Conservation (phyloP, 2,797 vertebrate genomes). For the Novumbra hubbsi region DNA sequence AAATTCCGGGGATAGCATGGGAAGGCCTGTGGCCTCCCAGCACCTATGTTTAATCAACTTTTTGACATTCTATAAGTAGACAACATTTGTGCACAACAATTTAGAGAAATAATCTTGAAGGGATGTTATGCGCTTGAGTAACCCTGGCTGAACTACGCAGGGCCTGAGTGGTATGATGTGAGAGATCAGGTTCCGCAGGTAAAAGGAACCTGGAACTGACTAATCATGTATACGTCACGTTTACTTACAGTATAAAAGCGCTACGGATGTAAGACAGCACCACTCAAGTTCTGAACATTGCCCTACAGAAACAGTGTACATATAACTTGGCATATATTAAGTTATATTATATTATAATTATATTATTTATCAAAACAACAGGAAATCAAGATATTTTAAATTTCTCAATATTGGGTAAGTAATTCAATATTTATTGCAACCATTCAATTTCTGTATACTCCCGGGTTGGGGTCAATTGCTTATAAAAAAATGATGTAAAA, state of each 20-base stretch:
- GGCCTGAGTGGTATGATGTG: too few relatives aligned
- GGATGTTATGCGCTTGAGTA: too few relatives aligned
- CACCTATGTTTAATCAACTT: too few relatives aligned
- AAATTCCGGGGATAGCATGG: too few relatives aligned
- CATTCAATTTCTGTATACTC: neutral
- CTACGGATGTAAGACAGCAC: neutral
- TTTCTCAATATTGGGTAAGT: neutral
- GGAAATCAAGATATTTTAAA: neutral
- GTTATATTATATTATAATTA: too few relatives aligned
- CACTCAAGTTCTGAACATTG: neutral
- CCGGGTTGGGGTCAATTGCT: too few relatives aligned
- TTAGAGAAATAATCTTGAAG: too few relatives aligned
- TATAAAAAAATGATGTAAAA: too few relatives aligned
- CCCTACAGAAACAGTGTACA: neutral
- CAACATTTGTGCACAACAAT: too few relatives aligned
- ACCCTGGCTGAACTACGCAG: too few relatives aligned
- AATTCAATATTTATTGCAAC: neutral
- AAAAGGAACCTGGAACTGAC: conserved; percentile 19
- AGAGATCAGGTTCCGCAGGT: neutral
- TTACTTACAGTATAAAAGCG: neutral
- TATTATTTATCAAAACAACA: neutral
- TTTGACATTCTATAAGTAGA: too few relatives aligned
- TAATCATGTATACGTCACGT: neutral
- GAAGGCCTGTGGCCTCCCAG: too few relatives aligned
- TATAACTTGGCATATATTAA: neutral